Percentiles rank a stretch among this genome's conserved stretches.
Conservation (phyloP, 2,113 vertebrate species). For the Scophthalmus maximus region DNA sequence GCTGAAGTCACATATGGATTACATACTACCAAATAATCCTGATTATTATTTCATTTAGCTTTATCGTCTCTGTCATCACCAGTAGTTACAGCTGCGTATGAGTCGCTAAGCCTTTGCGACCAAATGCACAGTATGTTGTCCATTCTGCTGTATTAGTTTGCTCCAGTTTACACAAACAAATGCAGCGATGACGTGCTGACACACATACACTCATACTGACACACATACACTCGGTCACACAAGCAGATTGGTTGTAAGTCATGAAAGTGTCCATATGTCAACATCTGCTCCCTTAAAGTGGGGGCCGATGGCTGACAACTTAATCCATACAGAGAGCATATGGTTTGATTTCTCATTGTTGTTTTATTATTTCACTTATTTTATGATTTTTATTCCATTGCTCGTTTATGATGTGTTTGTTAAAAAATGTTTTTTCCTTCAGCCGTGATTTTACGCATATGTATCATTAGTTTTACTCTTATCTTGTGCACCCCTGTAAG, state of each 20-base stretch:
- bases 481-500: neutral
- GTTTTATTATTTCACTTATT: neutral
- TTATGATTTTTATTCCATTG: neutral
- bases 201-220: neutral
- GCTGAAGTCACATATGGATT: constrained; percentile 50
- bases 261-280: constrained; percentile 25
- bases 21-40: constrained; percentile 50
- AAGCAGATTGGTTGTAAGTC: constrained; percentile 7
- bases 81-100: constrained; percentile 31
- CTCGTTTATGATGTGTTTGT: neutral
- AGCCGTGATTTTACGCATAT: neutral
- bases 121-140: constrained; percentile 15
- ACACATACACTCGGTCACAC: constrained; percentile 4
- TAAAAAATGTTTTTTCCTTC: neutral
- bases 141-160: constrained; percentile 42
- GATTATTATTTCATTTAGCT: constrained; percentile 33
- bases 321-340: constrained; percentile 28
- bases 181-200: constrained; percentile 2
- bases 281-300: constrained; percentile 42
- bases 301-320: neutral
- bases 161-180: constrained; percentile 37
- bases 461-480: too few species aligned
- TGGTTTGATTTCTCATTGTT: constrained; percentile 4
- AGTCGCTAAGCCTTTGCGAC: constrained; percentile 22
- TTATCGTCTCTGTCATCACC: constrained; percentile 33